These are phyloP conservation scores for Marmota flaviventris DNA, from an alignment of 2,113 vertebrate species.

Conservation along the genomic window DNA sequence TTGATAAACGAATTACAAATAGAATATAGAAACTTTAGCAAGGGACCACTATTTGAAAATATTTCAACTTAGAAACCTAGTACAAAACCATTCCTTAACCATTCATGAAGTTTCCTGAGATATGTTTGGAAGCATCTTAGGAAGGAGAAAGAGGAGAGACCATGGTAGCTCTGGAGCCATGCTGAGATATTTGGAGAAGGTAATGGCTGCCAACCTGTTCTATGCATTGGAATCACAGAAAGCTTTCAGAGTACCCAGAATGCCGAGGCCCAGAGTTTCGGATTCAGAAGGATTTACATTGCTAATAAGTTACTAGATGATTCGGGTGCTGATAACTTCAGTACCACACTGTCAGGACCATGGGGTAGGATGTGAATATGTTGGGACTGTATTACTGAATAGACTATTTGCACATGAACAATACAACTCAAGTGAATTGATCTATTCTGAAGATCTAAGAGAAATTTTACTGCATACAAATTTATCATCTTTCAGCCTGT, in stretches of 20 bases:
- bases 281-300: background rate
- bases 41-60: background rate
- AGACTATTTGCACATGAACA: background rate
- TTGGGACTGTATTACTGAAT: background rate
- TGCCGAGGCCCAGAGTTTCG: fast-evolving
- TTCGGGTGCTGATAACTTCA: background rate
- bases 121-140: background rate
- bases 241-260: background rate
- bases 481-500: background rate
- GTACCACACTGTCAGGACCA: background rate
- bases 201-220: background rate
- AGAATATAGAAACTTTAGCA: background rate
- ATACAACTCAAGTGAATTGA: background rate
- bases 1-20: background rate
- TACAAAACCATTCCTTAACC: background rate
- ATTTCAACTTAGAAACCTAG: background rate
- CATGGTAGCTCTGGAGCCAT: background rate
- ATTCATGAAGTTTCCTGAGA: background rate
- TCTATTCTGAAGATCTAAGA: background rate
- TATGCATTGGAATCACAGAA: fast-evolving
- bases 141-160: background rate
- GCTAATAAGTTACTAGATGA: background rate
- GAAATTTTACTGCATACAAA: background rate
- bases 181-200: background rate
- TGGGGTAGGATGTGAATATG: background rate